phyloP scores from a whole-genome alignment of 2,113 vertebrate genomes.

The Halcyon senegalensis region DNA sequence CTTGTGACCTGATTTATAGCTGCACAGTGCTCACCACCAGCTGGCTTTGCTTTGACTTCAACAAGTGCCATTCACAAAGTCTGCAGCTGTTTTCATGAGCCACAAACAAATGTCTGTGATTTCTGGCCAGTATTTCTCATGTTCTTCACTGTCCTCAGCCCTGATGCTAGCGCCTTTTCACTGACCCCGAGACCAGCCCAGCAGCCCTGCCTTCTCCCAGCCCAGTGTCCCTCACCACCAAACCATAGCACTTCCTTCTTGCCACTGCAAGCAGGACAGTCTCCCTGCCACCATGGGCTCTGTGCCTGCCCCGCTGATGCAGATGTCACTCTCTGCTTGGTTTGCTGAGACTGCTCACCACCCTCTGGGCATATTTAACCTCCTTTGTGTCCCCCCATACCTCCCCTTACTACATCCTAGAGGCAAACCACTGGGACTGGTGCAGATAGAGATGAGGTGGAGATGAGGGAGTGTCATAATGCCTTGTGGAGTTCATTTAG shows the following conservation, averaged over 20 bases:
- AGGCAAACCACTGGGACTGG: neutral
- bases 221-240: neutral
- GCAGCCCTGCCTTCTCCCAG: neutral
- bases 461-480: neutral
- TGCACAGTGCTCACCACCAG: constrained; percentile 4
- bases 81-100: neutral
- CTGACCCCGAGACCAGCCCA: neutral
- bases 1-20: constrained; percentile 72
- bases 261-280: neutral
- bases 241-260: neutral
- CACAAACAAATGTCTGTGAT: neutral
- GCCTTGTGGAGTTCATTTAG: neutral
- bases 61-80: neutral
- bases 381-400: neutral
- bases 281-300: neutral
- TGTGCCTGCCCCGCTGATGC: neutral
- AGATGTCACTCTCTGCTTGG: neutral
- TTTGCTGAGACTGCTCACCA: neutral
- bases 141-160: neutral
- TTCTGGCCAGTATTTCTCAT: neutral
- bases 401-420: neutral
- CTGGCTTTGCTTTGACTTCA: constrained; percentile 25
- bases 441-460: neutral
- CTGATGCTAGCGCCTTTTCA: neutral
- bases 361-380: neutral